Percentiles rank a stretch among this genome's conserved stretches.
Conservation (phyloP, 2,888 invertebrate genomes). For the Tetragonula carbonaria region DNA sequence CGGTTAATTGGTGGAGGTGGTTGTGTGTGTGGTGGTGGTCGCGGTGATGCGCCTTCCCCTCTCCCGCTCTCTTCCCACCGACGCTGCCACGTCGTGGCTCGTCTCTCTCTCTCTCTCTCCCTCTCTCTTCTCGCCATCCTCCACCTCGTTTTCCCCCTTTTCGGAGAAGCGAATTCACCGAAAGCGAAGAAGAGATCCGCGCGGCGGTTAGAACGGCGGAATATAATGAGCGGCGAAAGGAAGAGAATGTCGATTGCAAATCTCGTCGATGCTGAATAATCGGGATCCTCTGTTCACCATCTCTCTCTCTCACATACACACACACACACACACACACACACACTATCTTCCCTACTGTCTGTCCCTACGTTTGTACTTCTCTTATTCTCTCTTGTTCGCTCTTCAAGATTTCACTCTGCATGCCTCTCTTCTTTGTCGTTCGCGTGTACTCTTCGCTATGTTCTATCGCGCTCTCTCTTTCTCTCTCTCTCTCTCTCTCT, state of each 20-base stretch:
- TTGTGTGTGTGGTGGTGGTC: constrained; percentile 17
- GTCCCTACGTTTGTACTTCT: not conserved
- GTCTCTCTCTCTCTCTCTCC: not conserved
- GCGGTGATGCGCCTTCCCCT: constrained; percentile 29
- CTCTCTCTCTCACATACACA: no score
- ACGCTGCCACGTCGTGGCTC: not conserved
- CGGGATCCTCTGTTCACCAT: constrained; percentile 51
- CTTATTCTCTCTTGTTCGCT: not conserved
- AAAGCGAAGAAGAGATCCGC: constrained; percentile 35
- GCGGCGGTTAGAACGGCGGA: constrained; percentile 46
- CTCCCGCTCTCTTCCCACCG: not conserved
- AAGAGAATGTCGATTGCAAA: constrained; percentile 70
- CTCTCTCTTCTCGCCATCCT: not conserved
- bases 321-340: no score
- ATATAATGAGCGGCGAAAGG: constrained; percentile 67
- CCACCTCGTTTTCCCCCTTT: constrained; percentile 16
- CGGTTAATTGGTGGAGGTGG: constrained; percentile 62
- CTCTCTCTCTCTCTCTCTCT: not conserved
- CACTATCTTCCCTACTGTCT: no score
- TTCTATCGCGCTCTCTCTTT: not conserved
- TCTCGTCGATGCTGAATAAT: constrained; percentile 70
- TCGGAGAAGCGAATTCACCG: constrained; percentile 38
- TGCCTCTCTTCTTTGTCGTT: not conserved
- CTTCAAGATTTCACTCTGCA: not conserved
- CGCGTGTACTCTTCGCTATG: not conserved